Base-by-base conservation (phyloP, 1,140 invertebrate genomes). In the Drosophila navojoa region DNA sequence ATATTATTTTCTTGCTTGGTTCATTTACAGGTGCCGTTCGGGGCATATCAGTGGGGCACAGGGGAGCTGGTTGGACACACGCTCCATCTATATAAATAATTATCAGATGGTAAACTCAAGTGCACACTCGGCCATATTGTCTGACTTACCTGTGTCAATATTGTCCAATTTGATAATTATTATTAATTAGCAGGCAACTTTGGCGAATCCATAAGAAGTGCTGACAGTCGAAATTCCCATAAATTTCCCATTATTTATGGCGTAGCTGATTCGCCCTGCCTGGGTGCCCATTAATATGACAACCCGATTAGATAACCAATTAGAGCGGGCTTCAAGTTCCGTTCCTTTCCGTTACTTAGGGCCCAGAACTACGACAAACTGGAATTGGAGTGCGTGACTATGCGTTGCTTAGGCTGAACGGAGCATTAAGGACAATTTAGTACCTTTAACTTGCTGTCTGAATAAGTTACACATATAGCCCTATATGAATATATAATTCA, bases 161-260 rank as follows among this genome's bases (percentile, higher is more conserved):
- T 73, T 61, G 64, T 49, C 25, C 40, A 68, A 68, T 73, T 69
- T 42, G 71, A 68, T 50, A 69, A 73, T 61, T 68, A 55, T 73
- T 73, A 68, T 73, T 73, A 73, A 73, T 73, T 68, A 55, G 15
- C 52, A 16, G 22, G 22, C 22, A 32, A 0, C 29, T 42, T 61
- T 61, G 7, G 38, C 62, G 55, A 13, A 67, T 59, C 40, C 35
- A 72, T 49, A 52, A 40, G 27, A 40, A 55, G 9, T 15, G n/a
- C n/a, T 47, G 54, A 59, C 62, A 58, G 27, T 35, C 27, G 35
- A n/a, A 60, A 53, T 29, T 22, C 70, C 19, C 63, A 54, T 63
- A 32, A 70, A 63, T 63, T 62, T 61, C 19, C 6, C 38, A 44
- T 71, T 67, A 72, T 72, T 67, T 59, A 67, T 66, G 53, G 66